Conservation (phyloP, 2,797 vertebrate genomes). For the Labeo calbasu region DNA sequence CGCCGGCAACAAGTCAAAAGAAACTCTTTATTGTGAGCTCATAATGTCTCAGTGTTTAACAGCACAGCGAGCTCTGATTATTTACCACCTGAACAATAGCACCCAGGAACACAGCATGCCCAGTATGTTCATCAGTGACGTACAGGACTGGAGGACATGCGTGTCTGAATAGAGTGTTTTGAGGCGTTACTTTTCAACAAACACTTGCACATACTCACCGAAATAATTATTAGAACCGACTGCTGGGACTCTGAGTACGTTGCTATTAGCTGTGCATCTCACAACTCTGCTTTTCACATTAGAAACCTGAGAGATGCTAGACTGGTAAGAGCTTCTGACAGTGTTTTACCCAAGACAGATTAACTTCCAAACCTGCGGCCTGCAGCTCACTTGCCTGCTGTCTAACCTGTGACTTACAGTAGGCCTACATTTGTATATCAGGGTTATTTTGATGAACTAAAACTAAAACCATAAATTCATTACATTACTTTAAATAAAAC, state of each 20-base stretch:
- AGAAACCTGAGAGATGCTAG: conserved; percentile 38
- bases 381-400: not conserved
- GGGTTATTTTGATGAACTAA: too few species aligned
- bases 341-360: not conserved
- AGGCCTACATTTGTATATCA: too few species aligned
- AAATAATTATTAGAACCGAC: not conserved
- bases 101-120: not conserved
- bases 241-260: not conserved
- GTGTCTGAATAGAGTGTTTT: not conserved
- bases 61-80: conserved; percentile 9
- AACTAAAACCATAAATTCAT: too few species aligned
- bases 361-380: not conserved
- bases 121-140: not conserved
- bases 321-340: conserved; percentile 7
- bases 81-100: conserved; percentile 5
- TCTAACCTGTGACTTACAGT: not conserved
- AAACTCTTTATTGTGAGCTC: conserved; percentile 14
- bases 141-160: not conserved
- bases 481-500: too few species aligned
- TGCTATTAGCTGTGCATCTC: not conserved
- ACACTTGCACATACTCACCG: not conserved
- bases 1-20: conserved; percentile 4
- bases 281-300: conserved; percentile 20
- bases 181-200: not conserved
- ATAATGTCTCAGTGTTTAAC: not conserved